These are phyloP conservation scores for Volucella zonaria DNA, from an alignment of 2,888 invertebrate species.

Conservation along the genomic window DNA sequence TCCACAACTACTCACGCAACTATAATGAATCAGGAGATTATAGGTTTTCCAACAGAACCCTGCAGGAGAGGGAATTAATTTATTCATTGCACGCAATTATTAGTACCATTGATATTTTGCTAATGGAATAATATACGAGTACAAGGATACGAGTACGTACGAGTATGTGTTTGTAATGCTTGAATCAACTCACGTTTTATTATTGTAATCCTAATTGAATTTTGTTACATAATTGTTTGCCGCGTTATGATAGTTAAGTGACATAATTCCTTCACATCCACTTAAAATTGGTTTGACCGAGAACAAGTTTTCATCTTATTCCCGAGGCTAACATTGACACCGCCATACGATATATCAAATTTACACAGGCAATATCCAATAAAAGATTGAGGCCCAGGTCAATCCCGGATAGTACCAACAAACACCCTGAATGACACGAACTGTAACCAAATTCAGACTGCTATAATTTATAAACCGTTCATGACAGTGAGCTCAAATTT, in stretches of 20 bases:
- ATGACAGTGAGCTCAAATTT: too few relatives aligned
- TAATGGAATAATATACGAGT: slow-evolving; percentile 68
- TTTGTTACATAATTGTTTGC: slow-evolving; percentile 55
- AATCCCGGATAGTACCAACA: too few relatives aligned
- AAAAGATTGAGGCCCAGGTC: too few relatives aligned
- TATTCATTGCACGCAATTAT: slow-evolving; percentile 71
- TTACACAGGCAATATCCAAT: too few relatives aligned
- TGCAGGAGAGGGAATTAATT: slow-evolving; percentile 43
- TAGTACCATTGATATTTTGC: slow-evolving; percentile 70
- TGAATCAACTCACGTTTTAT: slow-evolving; percentile 62
- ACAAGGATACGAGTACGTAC: too few relatives aligned
- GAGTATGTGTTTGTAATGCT: slow-evolving; percentile 25
- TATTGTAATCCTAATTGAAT: slow-evolving; percentile 72
- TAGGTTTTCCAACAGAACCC: slow-evolving; percentile 33
- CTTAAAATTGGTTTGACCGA: too few relatives aligned
- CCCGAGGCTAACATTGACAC: too few relatives aligned
- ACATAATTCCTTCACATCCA: background rate
- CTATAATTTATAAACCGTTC: too few relatives aligned
- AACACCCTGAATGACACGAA: too few relatives aligned
- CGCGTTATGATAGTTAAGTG: slow-evolving; percentile 9
- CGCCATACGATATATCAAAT: too few relatives aligned
- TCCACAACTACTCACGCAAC: slow-evolving; percentile 8
- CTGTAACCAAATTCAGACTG: too few relatives aligned
- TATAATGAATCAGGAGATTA: slow-evolving; percentile 61
- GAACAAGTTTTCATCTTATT: too few relatives aligned